phyloP scores from a whole-genome alignment of 2,888 invertebrate genomes.

The Diaphora mendica region DNA sequence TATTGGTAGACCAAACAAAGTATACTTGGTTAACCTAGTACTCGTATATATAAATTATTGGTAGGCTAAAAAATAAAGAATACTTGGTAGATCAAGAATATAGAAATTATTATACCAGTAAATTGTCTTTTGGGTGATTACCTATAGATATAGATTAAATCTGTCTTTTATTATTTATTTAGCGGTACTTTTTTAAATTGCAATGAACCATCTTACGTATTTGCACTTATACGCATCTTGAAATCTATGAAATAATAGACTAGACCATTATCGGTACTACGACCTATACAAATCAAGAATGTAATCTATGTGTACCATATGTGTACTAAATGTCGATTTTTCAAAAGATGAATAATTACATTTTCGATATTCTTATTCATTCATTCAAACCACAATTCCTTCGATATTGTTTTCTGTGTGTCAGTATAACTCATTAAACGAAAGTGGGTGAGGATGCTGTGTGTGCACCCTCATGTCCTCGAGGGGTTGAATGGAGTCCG shows the following conservation, averaged over 20 bases:
- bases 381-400: constrained; percentile 4
- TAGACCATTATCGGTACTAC: not conserved
- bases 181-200: not conserved
- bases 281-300: not conserved
- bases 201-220: not conserved
- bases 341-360: not conserved
- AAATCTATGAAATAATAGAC: not conserved
- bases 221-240: not conserved
- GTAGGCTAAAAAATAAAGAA: too few relatives aligned
- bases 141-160: not conserved
- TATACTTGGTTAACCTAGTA: too few relatives aligned
- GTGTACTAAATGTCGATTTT: not conserved
- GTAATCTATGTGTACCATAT: not conserved
- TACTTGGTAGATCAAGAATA: too few relatives aligned
- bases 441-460: constrained; percentile 72
- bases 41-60: too few relatives aligned
- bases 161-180: too few relatives aligned
- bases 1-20: too few relatives aligned
- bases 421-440: constrained; percentile 78
- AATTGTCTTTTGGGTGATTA: not conserved
- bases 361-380: not conserved
- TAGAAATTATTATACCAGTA: too few relatives aligned
- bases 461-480: constrained; percentile 78
- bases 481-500: constrained; percentile 70
- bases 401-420: constrained; percentile 38